Evolutionary conservation across 2,888 invertebrate species (phyloP).

Genomic region (Lamproptera curius): DNA sequence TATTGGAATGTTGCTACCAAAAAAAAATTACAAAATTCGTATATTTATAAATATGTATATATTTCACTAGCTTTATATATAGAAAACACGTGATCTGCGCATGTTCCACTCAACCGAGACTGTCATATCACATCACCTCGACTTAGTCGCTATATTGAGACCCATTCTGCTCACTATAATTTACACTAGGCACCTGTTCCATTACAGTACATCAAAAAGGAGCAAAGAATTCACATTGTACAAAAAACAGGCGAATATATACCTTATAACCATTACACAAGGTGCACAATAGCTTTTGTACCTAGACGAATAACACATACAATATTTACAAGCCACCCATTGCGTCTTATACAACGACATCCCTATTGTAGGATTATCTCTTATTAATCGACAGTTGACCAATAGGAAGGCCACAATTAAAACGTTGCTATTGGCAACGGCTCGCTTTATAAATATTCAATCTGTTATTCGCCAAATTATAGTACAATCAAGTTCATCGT

Average conservation of each 20-base stretch:
- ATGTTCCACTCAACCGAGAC: constrained; percentile 26
- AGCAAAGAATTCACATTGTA: not conserved
- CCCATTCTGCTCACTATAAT: constrained; percentile 43
- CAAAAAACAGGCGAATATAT: not conserved
- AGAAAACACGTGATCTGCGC: constrained; percentile 9
- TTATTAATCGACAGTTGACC: too few species aligned
- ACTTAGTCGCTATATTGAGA: constrained; percentile 58
- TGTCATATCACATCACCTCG: constrained; percentile 41
- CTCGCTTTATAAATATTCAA: too few species aligned
- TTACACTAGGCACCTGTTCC: constrained; percentile 25
- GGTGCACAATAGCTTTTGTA: constrained; percentile 3
- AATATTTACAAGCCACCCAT: too few species aligned
- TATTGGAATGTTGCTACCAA: constrained; percentile 20
- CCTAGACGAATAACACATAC: too few species aligned
- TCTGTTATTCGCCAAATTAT: too few species aligned
- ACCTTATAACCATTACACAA: not conserved
- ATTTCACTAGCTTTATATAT: not conserved
- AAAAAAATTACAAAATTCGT: constrained; percentile 10
- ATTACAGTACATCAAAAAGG: not conserved
- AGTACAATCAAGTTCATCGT: too few species aligned
- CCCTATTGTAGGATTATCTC: too few species aligned
- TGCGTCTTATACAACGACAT: too few species aligned
- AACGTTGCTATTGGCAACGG: too few species aligned
- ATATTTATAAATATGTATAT: not conserved
- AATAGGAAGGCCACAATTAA: too few species aligned